Conservation (phyloP, 2,888 invertebrate species). For the Teinopalpus imperialis region DNA sequence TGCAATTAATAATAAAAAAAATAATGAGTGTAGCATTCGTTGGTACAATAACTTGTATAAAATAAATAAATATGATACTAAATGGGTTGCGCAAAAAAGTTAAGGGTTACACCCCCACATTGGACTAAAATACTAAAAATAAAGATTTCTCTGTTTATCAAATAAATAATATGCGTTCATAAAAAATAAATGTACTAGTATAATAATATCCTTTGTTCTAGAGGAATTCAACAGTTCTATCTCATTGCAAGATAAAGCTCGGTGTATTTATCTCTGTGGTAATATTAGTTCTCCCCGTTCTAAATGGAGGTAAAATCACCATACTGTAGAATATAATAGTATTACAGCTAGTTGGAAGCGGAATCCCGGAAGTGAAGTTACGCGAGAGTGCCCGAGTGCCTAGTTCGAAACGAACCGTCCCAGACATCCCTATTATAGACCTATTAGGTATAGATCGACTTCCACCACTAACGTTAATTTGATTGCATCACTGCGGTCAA, state of each 20-base stretch:
- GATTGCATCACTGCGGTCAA: background rate
- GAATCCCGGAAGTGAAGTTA: slow-evolving; percentile 48
- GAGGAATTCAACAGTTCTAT: background rate
- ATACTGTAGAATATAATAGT: slow-evolving; percentile 4
- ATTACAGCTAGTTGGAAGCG: slow-evolving; percentile 13
- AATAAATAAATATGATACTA: too few relatives aligned
- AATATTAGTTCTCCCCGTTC: slow-evolving; percentile 7
- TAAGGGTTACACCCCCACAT: too few relatives aligned
- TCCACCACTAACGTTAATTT: background rate
- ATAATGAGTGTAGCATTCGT: too few relatives aligned
- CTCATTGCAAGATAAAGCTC: background rate
- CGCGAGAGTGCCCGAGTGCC: slow-evolving; percentile 45
- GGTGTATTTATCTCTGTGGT: background rate
- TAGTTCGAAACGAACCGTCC: slow-evolving; percentile 1
- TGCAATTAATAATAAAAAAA: too few relatives aligned
- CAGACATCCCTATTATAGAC: slow-evolving; percentile 1
- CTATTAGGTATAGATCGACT: background rate
- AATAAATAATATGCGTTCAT: too few relatives aligned
- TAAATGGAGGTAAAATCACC: slow-evolving; percentile 8
- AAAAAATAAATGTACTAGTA: too few relatives aligned
- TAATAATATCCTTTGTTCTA: too few relatives aligned
- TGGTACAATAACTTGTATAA: too few relatives aligned
- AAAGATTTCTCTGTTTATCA: too few relatives aligned
- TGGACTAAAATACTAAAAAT: too few relatives aligned
- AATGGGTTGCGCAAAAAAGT: too few relatives aligned